Conservation (phyloP, 2,888 invertebrate genomes). For the Antheraea yamamai region DNA sequence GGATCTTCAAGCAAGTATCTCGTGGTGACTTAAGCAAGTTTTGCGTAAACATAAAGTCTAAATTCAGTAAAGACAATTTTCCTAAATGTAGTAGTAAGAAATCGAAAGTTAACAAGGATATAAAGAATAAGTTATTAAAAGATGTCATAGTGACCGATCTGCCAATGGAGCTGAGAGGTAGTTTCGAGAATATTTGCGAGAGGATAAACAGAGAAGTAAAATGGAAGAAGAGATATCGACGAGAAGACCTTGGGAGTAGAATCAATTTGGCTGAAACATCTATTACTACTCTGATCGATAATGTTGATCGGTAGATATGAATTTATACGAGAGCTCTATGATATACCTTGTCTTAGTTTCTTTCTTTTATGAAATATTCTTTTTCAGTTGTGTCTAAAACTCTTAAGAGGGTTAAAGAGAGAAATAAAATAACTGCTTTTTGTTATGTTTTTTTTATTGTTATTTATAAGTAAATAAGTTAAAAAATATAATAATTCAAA, state of each 20-base stretch:
- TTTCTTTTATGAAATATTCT: background rate
- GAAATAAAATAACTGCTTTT: background rate
- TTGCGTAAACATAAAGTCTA: conserved; percentile 30
- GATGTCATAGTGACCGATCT: conserved; percentile 61
- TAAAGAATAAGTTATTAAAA: conserved; percentile 53
- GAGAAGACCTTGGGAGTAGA: conserved; percentile 36
- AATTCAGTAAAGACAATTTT: conserved; percentile 26
- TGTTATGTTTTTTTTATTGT: background rate
- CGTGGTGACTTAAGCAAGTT: conserved; percentile 37
- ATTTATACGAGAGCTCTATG: background rate
- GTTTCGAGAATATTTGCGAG: conserved; percentile 54
- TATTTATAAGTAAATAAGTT: background rate
- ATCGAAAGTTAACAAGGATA: conserved; percentile 38
- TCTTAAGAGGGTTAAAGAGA: background rate
- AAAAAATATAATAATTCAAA: background rate
- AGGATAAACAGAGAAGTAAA: conserved; percentile 51
- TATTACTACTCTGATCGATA: conserved; percentile 24
- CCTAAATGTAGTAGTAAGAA: conserved; percentile 16
- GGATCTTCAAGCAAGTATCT: conserved; percentile 40
- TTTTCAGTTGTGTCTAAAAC: background rate
- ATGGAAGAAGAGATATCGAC: conserved; percentile 53
- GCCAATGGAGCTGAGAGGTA: conserved; percentile 58
- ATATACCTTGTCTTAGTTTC: background rate
- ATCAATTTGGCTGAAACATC: conserved; percentile 26
- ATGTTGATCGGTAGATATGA: conserved; percentile 8